A percentile compares a stretch with the other conserved stretches of the same genome.
Evolutionary conservation across 2,797 vertebrate genomes (phyloP).

Genomic region (Hephaestus fuliginosus): DNA sequence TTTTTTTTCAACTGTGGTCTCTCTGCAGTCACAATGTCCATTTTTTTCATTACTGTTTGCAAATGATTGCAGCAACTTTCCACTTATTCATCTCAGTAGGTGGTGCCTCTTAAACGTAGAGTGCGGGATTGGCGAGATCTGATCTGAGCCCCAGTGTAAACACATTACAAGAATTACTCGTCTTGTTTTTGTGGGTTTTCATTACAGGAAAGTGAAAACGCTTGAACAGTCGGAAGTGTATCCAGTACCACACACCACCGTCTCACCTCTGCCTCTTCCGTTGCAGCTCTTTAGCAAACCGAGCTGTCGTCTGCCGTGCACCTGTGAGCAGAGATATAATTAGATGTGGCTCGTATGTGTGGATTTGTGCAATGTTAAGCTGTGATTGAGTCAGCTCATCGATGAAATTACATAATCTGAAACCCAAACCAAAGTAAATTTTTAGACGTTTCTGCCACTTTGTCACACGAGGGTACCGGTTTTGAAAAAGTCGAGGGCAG

Average conservation of each 20-base stretch:
- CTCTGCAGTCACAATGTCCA: not conserved
- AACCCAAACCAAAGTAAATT: conserved; percentile 42
- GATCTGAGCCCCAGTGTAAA: not conserved
- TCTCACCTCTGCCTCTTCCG: conserved; percentile 30
- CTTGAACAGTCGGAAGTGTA: conserved; percentile 14
- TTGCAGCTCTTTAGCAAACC: conserved; percentile 15
- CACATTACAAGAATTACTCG: not conserved
- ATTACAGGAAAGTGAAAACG: conserved; percentile 1
- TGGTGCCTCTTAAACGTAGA: not conserved
- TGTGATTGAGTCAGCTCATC: conserved; percentile 74
- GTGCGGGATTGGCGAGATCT: not conserved
- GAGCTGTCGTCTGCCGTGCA: conserved; percentile 37
- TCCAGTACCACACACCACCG: not conserved
- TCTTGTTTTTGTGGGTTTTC: conserved; percentile 16
- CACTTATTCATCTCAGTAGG: not conserved
- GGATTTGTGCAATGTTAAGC: conserved; percentile 61
- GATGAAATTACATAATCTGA: conserved; percentile 66
- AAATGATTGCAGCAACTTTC: conserved; percentile 9
- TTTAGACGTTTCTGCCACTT: conserved; percentile 60
- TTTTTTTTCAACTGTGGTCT: not conserved
- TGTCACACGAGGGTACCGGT: conserved; percentile 54
- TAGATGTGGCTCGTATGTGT: conserved; percentile 38
- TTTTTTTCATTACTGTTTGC: not conserved
- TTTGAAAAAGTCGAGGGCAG: conserved; percentile 56
- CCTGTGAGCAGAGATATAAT: conserved; percentile 60